Percentiles rank a stretch among this genome's conserved stretches.
These are phyloP conservation scores for Enteromius radiatus DNA, from an alignment of 2,797 vertebrate genomes.

Conservation along the genomic window DNA sequence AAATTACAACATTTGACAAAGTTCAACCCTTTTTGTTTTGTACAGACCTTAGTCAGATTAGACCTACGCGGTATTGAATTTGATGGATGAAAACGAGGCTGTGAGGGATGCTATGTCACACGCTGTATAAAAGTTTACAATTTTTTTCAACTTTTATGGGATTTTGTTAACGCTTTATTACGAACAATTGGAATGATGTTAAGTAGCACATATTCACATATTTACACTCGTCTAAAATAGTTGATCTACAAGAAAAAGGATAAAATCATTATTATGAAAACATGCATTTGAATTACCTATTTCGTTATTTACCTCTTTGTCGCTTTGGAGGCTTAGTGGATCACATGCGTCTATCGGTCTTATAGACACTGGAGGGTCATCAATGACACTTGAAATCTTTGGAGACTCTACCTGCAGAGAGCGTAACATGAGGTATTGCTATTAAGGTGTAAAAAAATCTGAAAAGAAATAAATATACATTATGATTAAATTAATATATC, in stretches of 20 bases:
- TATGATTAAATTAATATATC: not conserved
- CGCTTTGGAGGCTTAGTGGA: constrained; percentile 64
- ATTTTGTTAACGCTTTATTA: not conserved
- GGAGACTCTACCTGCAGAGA: constrained; percentile 44
- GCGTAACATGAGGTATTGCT: not conserved
- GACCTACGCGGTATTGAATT: not conserved
- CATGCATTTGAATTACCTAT: not conserved
- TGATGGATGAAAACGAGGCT: not conserved
- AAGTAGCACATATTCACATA: not conserved
- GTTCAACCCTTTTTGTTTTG: not conserved
- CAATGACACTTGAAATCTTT: constrained; percentile 30
- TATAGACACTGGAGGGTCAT: constrained; percentile 61
- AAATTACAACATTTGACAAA: not conserved
- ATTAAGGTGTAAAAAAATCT: not conserved
- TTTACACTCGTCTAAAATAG: not conserved
- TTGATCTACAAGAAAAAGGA: not conserved
- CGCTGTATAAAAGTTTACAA: not conserved
- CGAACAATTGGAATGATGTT: not conserved
- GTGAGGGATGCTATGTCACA: not conserved
- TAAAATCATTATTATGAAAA: not conserved
- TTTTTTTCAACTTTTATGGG: not conserved
- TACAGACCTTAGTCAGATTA: not conserved
- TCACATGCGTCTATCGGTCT: constrained; percentile 71
- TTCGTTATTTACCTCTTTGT: constrained; percentile 45
- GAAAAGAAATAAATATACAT: not conserved